Evolutionary conservation across 1,140 invertebrate genomes (phyloP).

Genomic region (Muscidifurax raptorellus): DNA sequence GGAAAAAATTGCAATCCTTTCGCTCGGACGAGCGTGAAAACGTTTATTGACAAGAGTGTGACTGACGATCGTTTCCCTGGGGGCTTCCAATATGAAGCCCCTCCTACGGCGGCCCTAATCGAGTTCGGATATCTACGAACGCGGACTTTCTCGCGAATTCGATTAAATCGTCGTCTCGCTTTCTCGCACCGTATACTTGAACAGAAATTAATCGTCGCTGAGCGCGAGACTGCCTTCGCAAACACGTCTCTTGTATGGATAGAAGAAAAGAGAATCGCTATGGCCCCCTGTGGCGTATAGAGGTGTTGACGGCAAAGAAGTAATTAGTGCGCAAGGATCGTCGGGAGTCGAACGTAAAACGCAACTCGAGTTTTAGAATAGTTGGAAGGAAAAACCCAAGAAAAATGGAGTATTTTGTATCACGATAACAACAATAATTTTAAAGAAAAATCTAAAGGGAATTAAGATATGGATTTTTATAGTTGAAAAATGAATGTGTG

Average conservation of each 20-base stretch:
- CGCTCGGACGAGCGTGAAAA: slow-evolving; percentile 12
- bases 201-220: neutral
- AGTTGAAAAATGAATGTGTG: no score
- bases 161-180: neutral
- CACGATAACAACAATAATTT: no score
- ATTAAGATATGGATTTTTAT: no score
- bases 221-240: neutral
- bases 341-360: no score
- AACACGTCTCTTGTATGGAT: neutral
- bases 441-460: no score
- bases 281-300: neutral
- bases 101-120: neutral
- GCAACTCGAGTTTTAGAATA: no score
- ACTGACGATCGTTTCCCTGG: slow-evolving; percentile 19
- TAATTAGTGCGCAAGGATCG: neutral
- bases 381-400: no score
- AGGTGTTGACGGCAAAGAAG: neutral
- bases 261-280: neutral
- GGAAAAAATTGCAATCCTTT: slow-evolving; percentile 3
- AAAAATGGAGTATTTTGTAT: no score
- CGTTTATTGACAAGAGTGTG: slow-evolving; percentile 28
- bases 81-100: neutral
- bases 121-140: neutral
- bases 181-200: neutral
- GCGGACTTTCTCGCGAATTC: neutral